These are phyloP conservation scores for Saccostrea echinata DNA, from an alignment of 1,140 invertebrate species.

Conservation along the genomic window DNA sequence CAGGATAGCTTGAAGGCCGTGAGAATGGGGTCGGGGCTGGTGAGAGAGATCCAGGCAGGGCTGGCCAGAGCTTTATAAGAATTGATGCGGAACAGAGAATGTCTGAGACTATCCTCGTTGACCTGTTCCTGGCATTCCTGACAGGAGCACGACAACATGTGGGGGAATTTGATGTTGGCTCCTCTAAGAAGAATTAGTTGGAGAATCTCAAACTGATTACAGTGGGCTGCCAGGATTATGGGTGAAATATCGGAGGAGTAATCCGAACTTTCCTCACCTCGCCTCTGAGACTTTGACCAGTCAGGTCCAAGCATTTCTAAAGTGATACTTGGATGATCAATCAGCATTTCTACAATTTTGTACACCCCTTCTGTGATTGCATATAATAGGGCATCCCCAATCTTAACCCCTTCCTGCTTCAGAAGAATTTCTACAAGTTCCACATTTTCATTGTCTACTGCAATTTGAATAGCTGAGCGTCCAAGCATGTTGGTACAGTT, in stretches of 20 bases:
- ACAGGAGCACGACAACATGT: slow-evolving; percentile 84
- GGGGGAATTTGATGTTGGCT: slow-evolving; percentile 81
- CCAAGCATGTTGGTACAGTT: slow-evolving; percentile 84
- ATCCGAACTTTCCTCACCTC: slow-evolving; percentile 73
- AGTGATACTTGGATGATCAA: slow-evolving; percentile 82
- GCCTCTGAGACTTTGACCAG: slow-evolving; percentile 69
- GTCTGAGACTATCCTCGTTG: slow-evolving; percentile 75
- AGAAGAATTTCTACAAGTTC: slow-evolving; percentile 77
- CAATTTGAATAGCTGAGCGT: slow-evolving; percentile 82
- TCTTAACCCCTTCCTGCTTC: slow-evolving; percentile 75
- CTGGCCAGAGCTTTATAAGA: slow-evolving; percentile 79
- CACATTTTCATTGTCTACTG: slow-evolving; percentile 79
- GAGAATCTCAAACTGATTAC: slow-evolving; percentile 80
- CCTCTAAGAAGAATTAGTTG: slow-evolving; percentile 78
- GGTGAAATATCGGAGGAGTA: slow-evolving; percentile 78
- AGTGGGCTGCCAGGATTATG: slow-evolving; percentile 78
- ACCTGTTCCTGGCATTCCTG: slow-evolving; percentile 81
- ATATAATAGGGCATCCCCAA: slow-evolving; percentile 79
- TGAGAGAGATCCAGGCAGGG: slow-evolving; percentile 85
- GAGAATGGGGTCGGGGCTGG: slow-evolving; percentile 85
- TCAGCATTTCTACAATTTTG: slow-evolving; percentile 83
- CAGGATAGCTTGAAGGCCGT: slow-evolving; percentile 84
- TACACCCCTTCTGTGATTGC: slow-evolving; percentile 81
- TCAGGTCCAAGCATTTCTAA: slow-evolving; percentile 74
- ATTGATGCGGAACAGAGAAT: slow-evolving; percentile 78